phyloP scores from a whole-genome alignment of 2,797 vertebrate species.

The Lerista edwardsae region DNA sequence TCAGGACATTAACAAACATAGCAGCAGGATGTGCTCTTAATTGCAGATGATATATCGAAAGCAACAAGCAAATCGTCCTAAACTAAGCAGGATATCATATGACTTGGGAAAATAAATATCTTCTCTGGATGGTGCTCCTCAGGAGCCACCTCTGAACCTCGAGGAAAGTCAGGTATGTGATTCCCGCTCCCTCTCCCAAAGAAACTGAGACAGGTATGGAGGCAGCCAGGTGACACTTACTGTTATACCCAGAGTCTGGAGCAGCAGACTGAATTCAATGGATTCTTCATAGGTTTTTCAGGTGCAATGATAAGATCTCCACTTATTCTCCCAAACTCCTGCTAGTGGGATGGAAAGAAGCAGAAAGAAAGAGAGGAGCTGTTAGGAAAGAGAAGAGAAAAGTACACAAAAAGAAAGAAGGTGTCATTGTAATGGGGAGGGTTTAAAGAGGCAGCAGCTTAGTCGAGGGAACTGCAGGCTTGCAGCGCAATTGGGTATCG shows the following conservation, averaged over 20 bases:
- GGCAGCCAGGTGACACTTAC: conserved; percentile 78
- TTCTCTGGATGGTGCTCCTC: background rate
- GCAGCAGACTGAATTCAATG: conserved; percentile 76
- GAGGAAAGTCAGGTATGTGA: background rate
- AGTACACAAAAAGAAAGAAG: background rate
- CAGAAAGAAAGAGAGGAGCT: accelerated
- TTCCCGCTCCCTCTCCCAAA: background rate
- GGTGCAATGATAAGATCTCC: conserved; percentile 79
- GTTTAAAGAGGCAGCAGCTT: background rate
- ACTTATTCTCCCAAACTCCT: conserved; percentile 75
- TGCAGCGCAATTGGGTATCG: background rate
- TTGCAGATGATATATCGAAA: background rate
- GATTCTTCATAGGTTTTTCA: conserved; percentile 93
- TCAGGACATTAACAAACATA: background rate
- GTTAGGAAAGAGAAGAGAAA: background rate
- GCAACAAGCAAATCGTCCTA: background rate
- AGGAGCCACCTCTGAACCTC: background rate
- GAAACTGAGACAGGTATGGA: background rate
- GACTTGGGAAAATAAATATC: background rate
- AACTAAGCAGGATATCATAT: background rate
- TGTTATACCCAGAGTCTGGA: conserved; percentile 84
- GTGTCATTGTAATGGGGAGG: background rate
- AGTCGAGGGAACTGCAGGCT: background rate
- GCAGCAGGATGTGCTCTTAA: background rate
- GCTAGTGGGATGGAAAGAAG: conserved; percentile 7